Percentiles rank a stretch among this genome's conserved stretches.
These are phyloP conservation scores for Xenopus laevis DNA, from an alignment of 2,113 vertebrate genomes.

Conservation along the genomic window DNA sequence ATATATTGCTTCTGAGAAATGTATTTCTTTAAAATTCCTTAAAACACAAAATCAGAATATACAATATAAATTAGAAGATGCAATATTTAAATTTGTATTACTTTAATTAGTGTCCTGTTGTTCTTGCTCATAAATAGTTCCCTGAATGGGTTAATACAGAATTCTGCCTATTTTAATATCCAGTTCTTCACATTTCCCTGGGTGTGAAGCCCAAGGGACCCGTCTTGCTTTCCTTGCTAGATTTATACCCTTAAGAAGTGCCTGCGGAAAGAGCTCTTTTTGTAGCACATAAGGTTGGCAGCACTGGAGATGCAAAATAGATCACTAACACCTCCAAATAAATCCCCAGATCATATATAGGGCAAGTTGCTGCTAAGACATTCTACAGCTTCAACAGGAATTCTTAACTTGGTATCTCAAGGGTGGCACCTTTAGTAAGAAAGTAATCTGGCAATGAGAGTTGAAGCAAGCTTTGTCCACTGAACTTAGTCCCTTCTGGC, in stretches of 20 bases:
- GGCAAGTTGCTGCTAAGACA: constrained; percentile 17
- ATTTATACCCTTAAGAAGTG: constrained; percentile 38
- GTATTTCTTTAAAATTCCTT: no score
- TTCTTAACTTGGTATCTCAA: neutral
- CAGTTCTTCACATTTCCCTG: constrained; percentile 24
- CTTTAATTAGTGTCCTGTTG: neutral
- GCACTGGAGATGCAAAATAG: constrained; percentile 5
- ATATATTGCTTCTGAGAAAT: no score
- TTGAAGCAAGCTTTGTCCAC: constrained; percentile 7
- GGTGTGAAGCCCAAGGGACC: constrained; percentile 20
- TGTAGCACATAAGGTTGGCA: constrained; percentile 29
- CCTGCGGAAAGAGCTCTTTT: constrained; percentile 33
- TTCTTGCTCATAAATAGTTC: no score
- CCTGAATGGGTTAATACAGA: constrained; percentile 11
- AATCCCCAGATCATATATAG: constrained; percentile 18
- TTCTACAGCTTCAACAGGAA: constrained; percentile 7
- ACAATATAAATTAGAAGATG: neutral
- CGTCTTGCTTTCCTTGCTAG: constrained; percentile 35
- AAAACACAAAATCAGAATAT: no score
- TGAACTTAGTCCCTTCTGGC: neutral
- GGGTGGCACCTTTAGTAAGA: constrained; percentile 25
- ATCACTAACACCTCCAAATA: constrained; percentile 12
- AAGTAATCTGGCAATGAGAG: constrained; percentile 15
- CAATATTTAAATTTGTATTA: neutral
- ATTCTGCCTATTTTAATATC: constrained; percentile 13